phyloP scores from a whole-genome alignment of 1,140 invertebrate species.

The Drosophila persimilis region DNA sequence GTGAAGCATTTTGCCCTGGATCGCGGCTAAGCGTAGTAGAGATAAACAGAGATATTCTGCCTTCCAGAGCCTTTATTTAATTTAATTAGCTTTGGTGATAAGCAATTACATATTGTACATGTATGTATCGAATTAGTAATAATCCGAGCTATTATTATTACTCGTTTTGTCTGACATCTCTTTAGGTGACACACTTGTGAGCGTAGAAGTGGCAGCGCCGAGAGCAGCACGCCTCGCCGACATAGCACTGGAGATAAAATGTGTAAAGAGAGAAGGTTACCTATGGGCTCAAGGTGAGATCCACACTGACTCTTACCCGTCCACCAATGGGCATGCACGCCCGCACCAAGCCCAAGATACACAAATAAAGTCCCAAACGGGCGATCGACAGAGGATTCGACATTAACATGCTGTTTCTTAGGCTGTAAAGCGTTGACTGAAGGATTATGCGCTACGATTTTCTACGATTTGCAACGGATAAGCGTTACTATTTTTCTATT shows the following conservation, averaged over 20 bases:
- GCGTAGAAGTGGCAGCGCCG: conserved; percentile 59
- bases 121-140: neutral
- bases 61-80: conserved; percentile 1
- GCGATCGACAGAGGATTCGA: conserved; percentile 4
- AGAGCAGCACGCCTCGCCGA: conserved; percentile 62
- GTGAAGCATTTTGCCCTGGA: too few species aligned
- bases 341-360: conserved; percentile 16
- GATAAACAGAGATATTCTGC: conserved; percentile 8
- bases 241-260: conserved; percentile 51
- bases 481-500: too few species aligned
- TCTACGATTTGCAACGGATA: too few species aligned
- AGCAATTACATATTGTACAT: neutral
- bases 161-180: neutral
- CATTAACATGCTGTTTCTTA: conserved; percentile 48
- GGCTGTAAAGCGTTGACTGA: conserved; percentile 45
- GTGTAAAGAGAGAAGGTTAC: conserved; percentile 16
- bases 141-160: neutral
- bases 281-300: neutral
- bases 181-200: too few species aligned
- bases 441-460: neutral
- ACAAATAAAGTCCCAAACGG: conserved; percentile 12
- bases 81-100: too few species aligned
- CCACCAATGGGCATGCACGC: conserved; percentile 53
- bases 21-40: conserved; percentile 20
- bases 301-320: conserved; percentile 36